Conservation (phyloP, 1,140 invertebrate species). For the Drosophila triauraria region DNA sequence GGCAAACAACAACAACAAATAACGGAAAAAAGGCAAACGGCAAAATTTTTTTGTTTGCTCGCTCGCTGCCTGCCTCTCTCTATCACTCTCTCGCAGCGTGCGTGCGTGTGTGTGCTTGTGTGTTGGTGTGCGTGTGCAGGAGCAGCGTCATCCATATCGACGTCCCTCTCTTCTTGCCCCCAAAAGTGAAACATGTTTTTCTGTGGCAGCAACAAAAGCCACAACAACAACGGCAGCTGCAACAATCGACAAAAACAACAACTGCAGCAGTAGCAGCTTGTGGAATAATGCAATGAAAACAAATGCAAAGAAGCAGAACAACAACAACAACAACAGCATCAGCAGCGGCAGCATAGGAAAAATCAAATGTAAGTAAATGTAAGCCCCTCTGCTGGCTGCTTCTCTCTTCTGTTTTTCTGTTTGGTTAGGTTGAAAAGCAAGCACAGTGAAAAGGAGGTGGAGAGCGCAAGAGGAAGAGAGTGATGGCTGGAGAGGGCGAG, state of each 20-base stretch:
- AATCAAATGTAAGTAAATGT: slow-evolving; percentile 47
- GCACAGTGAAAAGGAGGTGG: slow-evolving; percentile 6
- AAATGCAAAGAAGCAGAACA: slow-evolving; percentile 6
- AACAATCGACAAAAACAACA: slow-evolving; percentile 34
- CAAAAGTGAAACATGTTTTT: slow-evolving; percentile 57
- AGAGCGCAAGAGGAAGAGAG: slow-evolving; percentile 19
- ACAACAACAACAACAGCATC: slow-evolving; percentile 15
- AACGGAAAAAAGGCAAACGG: slow-evolving; percentile 31
- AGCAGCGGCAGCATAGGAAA: slow-evolving; percentile 8
- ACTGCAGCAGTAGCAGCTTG: slow-evolving; percentile 3
- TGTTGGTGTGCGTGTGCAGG: slow-evolving; percentile 43
- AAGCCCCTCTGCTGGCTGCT: slow-evolving; percentile 9
- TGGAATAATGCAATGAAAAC: slow-evolving; percentile 26
- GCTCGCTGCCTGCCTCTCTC: slow-evolving; percentile 19
- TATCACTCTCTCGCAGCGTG: slow-evolving; percentile 14
- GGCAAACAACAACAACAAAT: slow-evolving; percentile 23
- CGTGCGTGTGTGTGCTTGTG: slow-evolving; percentile 17
- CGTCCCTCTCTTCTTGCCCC: slow-evolving; percentile 41
- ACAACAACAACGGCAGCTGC: slow-evolving; percentile 26
- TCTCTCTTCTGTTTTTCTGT: slow-evolving; percentile 37
- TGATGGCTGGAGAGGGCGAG: slow-evolving; percentile 9
- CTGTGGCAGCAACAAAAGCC: slow-evolving; percentile 34
- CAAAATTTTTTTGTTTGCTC: slow-evolving; percentile 40
- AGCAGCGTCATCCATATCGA: slow-evolving; percentile 41
- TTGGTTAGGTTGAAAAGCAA: slow-evolving; percentile 50